Evolutionary conservation across 1,140 invertebrate genomes (phyloP).

Genomic region (Meloidogyne chitwoodi): DNA sequence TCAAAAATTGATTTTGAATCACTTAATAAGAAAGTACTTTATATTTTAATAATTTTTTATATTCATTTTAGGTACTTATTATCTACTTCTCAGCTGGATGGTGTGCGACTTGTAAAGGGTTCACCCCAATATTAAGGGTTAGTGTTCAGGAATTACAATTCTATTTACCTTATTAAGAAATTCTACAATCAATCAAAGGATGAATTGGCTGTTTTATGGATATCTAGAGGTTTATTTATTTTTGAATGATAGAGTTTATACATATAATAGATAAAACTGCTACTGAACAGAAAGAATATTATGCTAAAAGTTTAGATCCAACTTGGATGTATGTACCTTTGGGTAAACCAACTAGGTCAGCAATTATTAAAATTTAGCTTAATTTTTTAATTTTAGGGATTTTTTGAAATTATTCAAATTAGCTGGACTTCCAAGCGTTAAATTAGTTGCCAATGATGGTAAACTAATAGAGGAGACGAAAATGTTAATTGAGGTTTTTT

Average conservation of each 20-base stretch:
- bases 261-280: constrained; percentile 9
- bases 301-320: constrained; percentile 11
- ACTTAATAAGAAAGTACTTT: neutral
- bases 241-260: neutral
- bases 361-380: neutral
- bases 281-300: constrained; percentile 9
- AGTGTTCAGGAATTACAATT: neutral
- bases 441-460: constrained; percentile 6
- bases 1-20: constrained; percentile 4
- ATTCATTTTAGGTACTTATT: constrained; percentile 22
- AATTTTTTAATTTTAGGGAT: constrained; percentile 2
- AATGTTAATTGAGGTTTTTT: constrained; percentile 6
- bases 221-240: constrained; percentile 2
- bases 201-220: constrained; percentile 12
- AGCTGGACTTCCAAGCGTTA: constrained; percentile 10
- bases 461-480: constrained; percentile 13
- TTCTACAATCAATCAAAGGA: constrained; percentile 16
- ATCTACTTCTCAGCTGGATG: constrained; percentile 22
- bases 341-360: constrained; percentile 13
- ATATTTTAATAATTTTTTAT: neutral
- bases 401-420: constrained; percentile 15
- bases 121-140: constrained; percentile 28
- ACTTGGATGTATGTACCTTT: constrained; percentile 12
- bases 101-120: constrained; percentile 14
- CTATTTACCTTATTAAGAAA: neutral